Conservation (phyloP, 92 coral and sea anemone species). For the Epizoanthus rinbou region DNA sequence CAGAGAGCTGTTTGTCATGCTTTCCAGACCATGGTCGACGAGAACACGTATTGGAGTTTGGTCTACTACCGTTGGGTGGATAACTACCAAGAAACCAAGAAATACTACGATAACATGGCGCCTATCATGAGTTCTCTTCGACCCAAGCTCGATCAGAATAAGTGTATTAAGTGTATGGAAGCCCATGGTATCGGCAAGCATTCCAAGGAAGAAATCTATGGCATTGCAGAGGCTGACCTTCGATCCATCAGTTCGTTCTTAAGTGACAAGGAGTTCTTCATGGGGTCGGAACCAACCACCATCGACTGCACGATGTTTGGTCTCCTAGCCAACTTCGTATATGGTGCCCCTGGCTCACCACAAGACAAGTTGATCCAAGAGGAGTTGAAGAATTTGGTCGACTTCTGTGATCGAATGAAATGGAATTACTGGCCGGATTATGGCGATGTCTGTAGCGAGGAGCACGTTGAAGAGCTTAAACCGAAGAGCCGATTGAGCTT, state of each 20-base stretch:
- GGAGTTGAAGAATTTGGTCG: constrained; percentile 78
- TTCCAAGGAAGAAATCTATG: constrained; percentile 91
- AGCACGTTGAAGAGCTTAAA: constrained; percentile 83
- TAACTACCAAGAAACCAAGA: constrained; percentile 97
- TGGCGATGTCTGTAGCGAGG: constrained; percentile 89
- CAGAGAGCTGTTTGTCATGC: constrained; percentile 89
- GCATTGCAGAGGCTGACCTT: constrained; percentile 92
- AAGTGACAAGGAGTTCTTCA: constrained; percentile 92
- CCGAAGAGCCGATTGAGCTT: constrained; percentile 88
- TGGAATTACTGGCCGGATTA: constrained; percentile 89
- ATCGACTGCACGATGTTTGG: constrained; percentile 98
- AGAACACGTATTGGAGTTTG: constrained; percentile 97
- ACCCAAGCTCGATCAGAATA: constrained; percentile 95
- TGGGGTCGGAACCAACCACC: constrained; percentile 86
- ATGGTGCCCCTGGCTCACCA: constrained; percentile 90
- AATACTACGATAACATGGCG: constrained; percentile 90
- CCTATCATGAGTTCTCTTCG: constrained; percentile 84
- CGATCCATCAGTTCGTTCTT: constrained; percentile 76
- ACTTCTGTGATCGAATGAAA: constrained; percentile 97
- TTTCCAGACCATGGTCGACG: constrained; percentile 93
- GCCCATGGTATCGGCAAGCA: constrained; percentile 98
- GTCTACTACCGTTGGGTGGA: constrained; percentile 99
- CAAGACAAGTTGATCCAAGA: constrained; percentile 86
- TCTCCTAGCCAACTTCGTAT: constrained; percentile 84
- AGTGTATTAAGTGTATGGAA: constrained; percentile 96